Conservation (phyloP, 2,113 vertebrate species). For the Rhinichthys klamathensis region DNA sequence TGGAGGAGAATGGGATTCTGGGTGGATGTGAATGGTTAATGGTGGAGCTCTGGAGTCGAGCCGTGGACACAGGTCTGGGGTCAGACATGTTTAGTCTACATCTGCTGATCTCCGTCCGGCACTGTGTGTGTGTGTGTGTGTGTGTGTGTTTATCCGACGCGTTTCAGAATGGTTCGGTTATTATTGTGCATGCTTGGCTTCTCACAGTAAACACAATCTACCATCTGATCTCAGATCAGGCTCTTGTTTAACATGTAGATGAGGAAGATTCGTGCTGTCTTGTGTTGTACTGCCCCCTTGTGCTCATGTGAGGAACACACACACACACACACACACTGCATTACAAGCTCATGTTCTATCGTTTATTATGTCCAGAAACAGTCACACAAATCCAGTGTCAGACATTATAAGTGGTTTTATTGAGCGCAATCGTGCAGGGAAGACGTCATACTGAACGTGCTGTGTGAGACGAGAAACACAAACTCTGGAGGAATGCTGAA, state of each 20-base stretch:
- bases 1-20: no score
- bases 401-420: neutral
- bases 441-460: neutral
- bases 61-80: no score
- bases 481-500: neutral
- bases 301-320: neutral
- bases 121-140: no score
- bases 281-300: neutral
- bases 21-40: no score
- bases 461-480: neutral
- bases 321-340: no score
- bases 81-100: no score
- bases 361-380: neutral
- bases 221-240: neutral
- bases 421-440: neutral
- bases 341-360: no score
- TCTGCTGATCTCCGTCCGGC: no score
- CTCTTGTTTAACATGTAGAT: neutral
- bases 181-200: neutral
- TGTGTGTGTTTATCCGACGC: no score
- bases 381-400: neutral
- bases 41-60: no score
- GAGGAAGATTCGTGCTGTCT: neutral
- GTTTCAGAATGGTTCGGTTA: neutral
- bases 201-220: neutral